These are phyloP conservation scores for Nesoenas mayeri DNA, from an alignment of 2,113 vertebrate species.

Conservation along the genomic window DNA sequence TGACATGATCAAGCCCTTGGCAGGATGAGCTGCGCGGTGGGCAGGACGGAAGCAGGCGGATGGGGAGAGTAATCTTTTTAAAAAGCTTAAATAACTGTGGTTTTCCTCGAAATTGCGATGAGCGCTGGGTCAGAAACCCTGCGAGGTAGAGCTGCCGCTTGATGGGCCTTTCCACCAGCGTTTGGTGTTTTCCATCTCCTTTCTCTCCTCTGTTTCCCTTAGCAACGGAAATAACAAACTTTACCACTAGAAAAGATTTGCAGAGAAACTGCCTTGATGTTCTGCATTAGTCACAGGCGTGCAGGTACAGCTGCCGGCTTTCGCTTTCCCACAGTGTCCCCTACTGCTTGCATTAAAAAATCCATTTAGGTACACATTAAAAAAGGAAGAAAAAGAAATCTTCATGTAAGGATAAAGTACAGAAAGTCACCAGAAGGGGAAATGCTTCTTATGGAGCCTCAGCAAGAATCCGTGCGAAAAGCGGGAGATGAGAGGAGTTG, in stretches of 20 bases:
- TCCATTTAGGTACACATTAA: background rate
- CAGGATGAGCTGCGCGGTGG: fast-evolving
- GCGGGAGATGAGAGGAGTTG: background rate
- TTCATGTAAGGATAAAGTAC: background rate
- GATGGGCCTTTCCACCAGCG: background rate
- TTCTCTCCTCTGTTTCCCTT: background rate
- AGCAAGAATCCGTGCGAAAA: background rate
- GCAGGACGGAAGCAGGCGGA: background rate
- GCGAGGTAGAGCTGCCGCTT: background rate
- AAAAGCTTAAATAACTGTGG: background rate
- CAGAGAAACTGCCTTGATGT: background rate
- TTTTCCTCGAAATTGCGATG: background rate
- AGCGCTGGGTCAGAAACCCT: background rate
- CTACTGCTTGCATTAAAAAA: slow-evolving; percentile 50
- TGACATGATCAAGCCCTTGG: background rate
- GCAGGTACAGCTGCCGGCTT: slow-evolving; percentile 45
- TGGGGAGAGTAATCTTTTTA: background rate
- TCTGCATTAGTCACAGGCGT: background rate
- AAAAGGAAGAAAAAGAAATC: background rate
- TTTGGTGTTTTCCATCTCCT: background rate
- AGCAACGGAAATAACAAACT: slow-evolving; percentile 39
- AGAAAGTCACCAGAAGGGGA: background rate
- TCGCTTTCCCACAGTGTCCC: slow-evolving; percentile 70
- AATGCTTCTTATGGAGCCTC: background rate
- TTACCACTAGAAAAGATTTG: background rate